Conservation (phyloP, 2,888 invertebrate genomes). For the Drosophila rubida region DNA sequence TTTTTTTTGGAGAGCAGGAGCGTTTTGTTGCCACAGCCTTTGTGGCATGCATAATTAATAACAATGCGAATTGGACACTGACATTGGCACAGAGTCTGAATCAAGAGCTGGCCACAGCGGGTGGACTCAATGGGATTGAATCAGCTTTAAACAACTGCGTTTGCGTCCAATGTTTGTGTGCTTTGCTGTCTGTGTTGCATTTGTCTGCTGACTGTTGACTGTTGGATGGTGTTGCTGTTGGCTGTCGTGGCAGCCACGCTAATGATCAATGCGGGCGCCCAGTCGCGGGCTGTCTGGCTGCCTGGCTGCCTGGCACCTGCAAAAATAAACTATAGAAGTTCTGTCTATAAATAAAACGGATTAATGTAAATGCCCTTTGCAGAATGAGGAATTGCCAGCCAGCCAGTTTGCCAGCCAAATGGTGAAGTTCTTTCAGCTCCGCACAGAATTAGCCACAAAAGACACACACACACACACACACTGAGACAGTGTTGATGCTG, state of each 20-base stretch:
- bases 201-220: slow-evolving; percentile 16
- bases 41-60: slow-evolving; percentile 67
- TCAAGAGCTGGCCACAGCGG: slow-evolving; percentile 41
- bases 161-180: slow-evolving; percentile 2
- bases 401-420: slow-evolving; percentile 28
- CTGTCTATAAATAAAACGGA: slow-evolving; percentile 63
- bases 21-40: slow-evolving; percentile 1
- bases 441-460: slow-evolving; percentile 56
- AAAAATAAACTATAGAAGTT: slow-evolving; percentile 60
- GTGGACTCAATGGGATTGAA: slow-evolving; percentile 44
- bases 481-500: background rate
- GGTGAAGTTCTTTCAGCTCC: slow-evolving; percentile 55
- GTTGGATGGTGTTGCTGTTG: slow-evolving; percentile 3
- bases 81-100: slow-evolving; percentile 51
- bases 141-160: slow-evolving; percentile 39
- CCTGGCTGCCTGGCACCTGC: slow-evolving; percentile 56
- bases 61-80: slow-evolving; percentile 57
- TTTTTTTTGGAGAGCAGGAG: slow-evolving; percentile 14
- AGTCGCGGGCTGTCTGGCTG: slow-evolving; percentile 33
- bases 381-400: slow-evolving; percentile 69
- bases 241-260: slow-evolving; percentile 60
- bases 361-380: slow-evolving; percentile 73
- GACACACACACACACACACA: background rate
- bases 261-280: slow-evolving; percentile 71
- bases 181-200: slow-evolving; percentile 21